Percentiles rank a stretch among this genome's conserved stretches.
Evolutionary conservation across 1,140 invertebrate genomes (phyloP).

Genomic region (Diabrotica virgifera): DNA sequence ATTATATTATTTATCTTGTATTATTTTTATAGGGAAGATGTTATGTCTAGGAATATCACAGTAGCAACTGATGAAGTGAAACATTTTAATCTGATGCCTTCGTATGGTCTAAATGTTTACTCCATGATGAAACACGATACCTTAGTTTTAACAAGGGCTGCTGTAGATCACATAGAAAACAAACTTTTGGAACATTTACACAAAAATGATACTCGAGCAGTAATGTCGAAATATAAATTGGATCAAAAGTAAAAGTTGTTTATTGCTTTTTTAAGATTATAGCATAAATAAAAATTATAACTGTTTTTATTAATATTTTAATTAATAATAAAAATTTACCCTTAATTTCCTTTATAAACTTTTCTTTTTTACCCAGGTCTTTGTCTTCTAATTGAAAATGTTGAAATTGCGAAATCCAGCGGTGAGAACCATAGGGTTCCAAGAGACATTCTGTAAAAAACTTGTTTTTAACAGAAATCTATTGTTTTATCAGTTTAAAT

Average conservation of each 20-base stretch:
- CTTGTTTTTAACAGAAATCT: no score
- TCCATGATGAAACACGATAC: slow-evolving; percentile 97
- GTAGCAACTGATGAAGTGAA: slow-evolving; percentile 71
- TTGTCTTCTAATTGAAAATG: no score
- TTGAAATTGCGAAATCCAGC: no score
- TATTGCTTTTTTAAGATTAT: background rate
- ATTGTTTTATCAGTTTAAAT: no score
- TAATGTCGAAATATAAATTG: slow-evolving; percentile 26
- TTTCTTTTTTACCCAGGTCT: no score
- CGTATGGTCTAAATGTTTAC: slow-evolving; percentile 83
- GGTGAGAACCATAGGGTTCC: no score
- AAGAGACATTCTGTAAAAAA: no score
- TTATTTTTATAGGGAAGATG: slow-evolving; percentile 62
- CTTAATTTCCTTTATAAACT: no score
- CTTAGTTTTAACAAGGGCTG: slow-evolving; percentile 81
- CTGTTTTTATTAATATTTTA: no score
- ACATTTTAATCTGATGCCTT: slow-evolving; percentile 93
- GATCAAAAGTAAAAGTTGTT: slow-evolving; percentile 23
- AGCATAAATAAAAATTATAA: no score
- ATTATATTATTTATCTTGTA: no score
- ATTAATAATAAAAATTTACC: no score
- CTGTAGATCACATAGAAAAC: slow-evolving; percentile 83
- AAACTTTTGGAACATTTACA: slow-evolving; percentile 78
- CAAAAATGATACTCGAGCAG: slow-evolving; percentile 54
- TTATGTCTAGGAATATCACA: slow-evolving; percentile 84